Evolutionary conservation across 2,888 invertebrate genomes (phyloP).

Genomic region (Pinctada fucata): DNA sequence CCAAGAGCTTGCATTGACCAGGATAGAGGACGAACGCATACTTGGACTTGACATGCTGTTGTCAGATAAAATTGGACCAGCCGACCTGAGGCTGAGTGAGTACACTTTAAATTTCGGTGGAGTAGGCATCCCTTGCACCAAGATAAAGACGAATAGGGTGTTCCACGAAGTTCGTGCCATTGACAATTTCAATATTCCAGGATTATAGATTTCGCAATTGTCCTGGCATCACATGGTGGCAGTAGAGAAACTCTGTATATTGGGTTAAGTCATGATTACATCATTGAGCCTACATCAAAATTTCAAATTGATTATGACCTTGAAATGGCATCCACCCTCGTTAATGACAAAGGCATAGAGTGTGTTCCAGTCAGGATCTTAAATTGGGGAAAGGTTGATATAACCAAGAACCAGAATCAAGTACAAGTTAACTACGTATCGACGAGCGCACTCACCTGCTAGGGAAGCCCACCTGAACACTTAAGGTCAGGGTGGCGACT

Average conservation of each 20-base stretch:
- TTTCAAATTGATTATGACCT: no score
- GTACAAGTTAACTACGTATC: conserved; percentile 31
- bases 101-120: conserved; percentile 21
- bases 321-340: no score
- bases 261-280: no score
- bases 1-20: conserved; percentile 34
- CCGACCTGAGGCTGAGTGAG: conserved; percentile 35
- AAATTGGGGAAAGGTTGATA: conserved; percentile 33
- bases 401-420: conserved; percentile 30
- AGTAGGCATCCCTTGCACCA: conserved; percentile 4
- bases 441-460: no score
- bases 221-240: conserved; percentile 30
- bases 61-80: conserved; percentile 28
- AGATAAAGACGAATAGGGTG: neutral
- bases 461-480: conserved; percentile 17
- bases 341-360: no score
- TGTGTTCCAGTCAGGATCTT: conserved; percentile 39
- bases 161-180: conserved; percentile 30
- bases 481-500: no score
- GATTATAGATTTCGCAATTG: conserved; percentile 36
- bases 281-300: no score
- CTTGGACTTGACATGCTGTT: conserved; percentile 40
- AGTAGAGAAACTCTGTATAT: no score
- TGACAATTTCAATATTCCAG: conserved; percentile 27
- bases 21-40: conserved; percentile 42